These are phyloP conservation scores for Pseudomyrmex concolor DNA, from an alignment of 1,140 invertebrate genomes.

Conservation along the genomic window DNA sequence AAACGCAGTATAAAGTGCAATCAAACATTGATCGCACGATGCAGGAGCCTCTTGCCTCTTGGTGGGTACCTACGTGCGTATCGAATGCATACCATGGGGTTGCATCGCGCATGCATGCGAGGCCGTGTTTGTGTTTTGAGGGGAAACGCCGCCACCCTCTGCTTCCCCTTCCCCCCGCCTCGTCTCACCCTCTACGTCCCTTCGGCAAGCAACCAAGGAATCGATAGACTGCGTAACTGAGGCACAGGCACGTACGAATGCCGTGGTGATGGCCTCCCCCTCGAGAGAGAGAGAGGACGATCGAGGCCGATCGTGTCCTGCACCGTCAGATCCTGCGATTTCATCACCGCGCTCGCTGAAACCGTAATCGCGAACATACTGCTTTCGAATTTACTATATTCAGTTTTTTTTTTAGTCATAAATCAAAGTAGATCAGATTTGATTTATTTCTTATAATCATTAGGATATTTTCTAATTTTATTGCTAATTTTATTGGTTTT, in stretches of 20 bases:
- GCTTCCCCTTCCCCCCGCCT: constrained; percentile 2
- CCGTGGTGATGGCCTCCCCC: constrained; percentile 67
- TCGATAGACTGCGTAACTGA: constrained; percentile 76
- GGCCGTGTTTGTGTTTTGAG: constrained; percentile 75
- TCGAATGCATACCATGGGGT: constrained; percentile 76
- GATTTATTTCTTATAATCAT: background rate
- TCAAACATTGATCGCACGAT: constrained; percentile 76
- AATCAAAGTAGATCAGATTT: background rate
- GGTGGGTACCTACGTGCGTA: constrained; percentile 73
- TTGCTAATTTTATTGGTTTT: too few relatives aligned
- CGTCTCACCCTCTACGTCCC: background rate
- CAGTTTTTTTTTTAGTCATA: background rate
- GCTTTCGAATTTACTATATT: background rate
- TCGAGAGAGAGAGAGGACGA: constrained; percentile 65
- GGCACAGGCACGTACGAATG: constrained; percentile 75
- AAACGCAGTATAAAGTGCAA: constrained; percentile 72
- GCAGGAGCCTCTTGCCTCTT: constrained; percentile 73
- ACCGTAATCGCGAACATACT: background rate
- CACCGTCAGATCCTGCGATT: constrained; percentile 19
- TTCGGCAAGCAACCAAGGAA: constrained; percentile 71
- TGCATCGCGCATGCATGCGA: constrained; percentile 77
- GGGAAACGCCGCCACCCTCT: constrained; percentile 70
- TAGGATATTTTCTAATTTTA: too few relatives aligned
- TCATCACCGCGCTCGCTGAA: constrained; percentile 5
- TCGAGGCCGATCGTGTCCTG: constrained; percentile 61